These are phyloP conservation scores for Ammodytes marinus DNA, from an alignment of 2,113 vertebrate species.

Conservation along the genomic window DNA sequence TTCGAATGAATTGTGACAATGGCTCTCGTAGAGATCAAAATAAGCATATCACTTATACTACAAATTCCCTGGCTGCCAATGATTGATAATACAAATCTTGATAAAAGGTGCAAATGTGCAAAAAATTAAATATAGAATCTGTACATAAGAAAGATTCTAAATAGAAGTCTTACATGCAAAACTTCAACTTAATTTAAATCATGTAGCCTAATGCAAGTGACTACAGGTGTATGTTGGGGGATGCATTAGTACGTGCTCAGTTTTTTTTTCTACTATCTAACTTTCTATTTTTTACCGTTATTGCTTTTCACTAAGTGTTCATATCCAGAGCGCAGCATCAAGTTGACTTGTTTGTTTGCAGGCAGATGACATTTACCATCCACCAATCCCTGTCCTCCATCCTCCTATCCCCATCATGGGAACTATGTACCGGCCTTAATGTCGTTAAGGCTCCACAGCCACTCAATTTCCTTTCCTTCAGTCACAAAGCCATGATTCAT, in stretches of 20 bases:
- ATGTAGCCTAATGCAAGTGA: neutral
- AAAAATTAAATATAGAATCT: neutral
- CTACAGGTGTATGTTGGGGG: slow-evolving; percentile 34
- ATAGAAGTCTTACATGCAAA: neutral
- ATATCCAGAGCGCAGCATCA: neutral
- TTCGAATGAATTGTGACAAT: neutral
- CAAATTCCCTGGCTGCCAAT: neutral
- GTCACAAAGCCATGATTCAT: slow-evolving; percentile 8
- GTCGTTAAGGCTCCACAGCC: neutral
- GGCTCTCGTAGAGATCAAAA: neutral
- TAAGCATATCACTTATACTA: neutral
- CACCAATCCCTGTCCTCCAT: neutral
- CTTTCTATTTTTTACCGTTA: slow-evolving; percentile 1
- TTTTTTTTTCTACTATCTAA: neutral
- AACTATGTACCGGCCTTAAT: neutral
- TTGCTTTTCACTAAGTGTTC: neutral
- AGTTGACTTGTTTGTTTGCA: slow-evolving; percentile 2
- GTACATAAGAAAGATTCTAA: neutral
- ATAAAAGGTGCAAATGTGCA: neutral
- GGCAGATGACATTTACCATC: slow-evolving; percentile 35
- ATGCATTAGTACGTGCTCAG: slow-evolving; percentile 6
- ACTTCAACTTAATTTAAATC: neutral
- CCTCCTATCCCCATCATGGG: neutral
- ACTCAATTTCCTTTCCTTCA: neutral
- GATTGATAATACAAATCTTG: neutral